A percentile compares a stretch with the other conserved stretches of the same genome.
Conservation (phyloP, 1,140 invertebrate genomes). For the Schmidtea mediterranea region DNA sequence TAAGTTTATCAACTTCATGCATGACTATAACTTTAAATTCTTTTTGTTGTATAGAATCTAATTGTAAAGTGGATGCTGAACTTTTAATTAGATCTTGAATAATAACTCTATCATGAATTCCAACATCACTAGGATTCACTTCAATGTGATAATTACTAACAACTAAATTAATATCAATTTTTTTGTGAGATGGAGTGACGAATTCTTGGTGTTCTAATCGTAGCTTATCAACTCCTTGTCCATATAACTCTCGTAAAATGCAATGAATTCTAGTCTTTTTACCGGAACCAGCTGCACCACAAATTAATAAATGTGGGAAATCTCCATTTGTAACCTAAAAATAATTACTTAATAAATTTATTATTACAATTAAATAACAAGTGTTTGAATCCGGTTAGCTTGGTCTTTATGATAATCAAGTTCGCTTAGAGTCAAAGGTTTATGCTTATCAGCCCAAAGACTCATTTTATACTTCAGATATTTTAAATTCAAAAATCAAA, state of each 20-base stretch:
- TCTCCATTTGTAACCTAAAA: no score
- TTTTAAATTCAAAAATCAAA: no score
- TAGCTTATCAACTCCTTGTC: slow-evolving; percentile 58
- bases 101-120: slow-evolving; percentile 76
- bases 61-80: slow-evolving; percentile 74
- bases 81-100: slow-evolving; percentile 91
- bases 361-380: no score
- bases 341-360: no score
- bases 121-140: slow-evolving; percentile 85
- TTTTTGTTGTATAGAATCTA: slow-evolving; percentile 49
- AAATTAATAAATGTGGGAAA: slow-evolving; percentile 84
- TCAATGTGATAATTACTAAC: slow-evolving; percentile 79
- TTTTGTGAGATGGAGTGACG: slow-evolving; percentile 81
- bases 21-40: slow-evolving; percentile 88
- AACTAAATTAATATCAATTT: slow-evolving; percentile 73
- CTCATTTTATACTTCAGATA: no score
- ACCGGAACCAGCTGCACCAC: slow-evolving; percentile 83
- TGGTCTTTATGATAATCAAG: no score
- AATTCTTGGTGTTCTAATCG: slow-evolving; percentile 65
- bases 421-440: no score
- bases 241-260: slow-evolving; percentile 69
- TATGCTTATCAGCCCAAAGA: no score
- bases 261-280: slow-evolving; percentile 82
- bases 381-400: no score
- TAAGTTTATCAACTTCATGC: slow-evolving; percentile 77